Evolutionary conservation across 2,113 vertebrate species (phyloP).

Genomic region (human (Homo sapiens)): DNA sequence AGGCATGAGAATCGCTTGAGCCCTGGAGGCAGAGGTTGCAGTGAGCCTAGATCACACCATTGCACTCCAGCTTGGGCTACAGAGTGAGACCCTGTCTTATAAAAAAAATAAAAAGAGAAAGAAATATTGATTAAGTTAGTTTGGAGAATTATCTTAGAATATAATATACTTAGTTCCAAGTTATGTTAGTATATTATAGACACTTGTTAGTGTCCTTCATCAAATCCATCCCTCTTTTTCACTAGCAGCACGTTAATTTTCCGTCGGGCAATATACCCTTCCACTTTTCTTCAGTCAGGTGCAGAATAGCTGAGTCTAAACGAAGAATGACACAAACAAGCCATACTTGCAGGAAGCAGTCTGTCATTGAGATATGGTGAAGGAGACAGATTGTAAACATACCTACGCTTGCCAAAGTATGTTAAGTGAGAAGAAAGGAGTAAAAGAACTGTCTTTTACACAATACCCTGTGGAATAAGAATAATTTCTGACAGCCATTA

Average conservation of each 20-base stretch:
- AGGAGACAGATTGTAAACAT: background rate
- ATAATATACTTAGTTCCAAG: background rate
- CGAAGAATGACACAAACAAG: background rate
- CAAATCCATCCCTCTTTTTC: background rate
- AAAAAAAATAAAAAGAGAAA: no score
- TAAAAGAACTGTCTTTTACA: background rate
- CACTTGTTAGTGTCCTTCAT: background rate
- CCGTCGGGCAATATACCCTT: background rate
- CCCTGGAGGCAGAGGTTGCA: no score
- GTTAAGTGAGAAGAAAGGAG: background rate
- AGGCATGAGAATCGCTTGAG: no score
- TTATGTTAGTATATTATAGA: background rate
- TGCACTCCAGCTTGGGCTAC: no score
- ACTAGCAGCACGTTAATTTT: background rate
- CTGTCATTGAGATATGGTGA: background rate
- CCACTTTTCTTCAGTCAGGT: background rate
- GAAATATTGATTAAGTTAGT: background rate
- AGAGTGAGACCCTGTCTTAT: no score
- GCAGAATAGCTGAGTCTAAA: background rate
- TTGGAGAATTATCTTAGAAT: background rate
- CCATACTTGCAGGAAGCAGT: background rate
- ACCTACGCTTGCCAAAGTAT: background rate
- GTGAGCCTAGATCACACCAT: no score
- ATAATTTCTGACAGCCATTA: background rate
- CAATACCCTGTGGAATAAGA: background rate